These are phyloP conservation scores for Lithophane leautieri DNA, from an alignment of 2,888 invertebrate genomes.

Conservation along the genomic window DNA sequence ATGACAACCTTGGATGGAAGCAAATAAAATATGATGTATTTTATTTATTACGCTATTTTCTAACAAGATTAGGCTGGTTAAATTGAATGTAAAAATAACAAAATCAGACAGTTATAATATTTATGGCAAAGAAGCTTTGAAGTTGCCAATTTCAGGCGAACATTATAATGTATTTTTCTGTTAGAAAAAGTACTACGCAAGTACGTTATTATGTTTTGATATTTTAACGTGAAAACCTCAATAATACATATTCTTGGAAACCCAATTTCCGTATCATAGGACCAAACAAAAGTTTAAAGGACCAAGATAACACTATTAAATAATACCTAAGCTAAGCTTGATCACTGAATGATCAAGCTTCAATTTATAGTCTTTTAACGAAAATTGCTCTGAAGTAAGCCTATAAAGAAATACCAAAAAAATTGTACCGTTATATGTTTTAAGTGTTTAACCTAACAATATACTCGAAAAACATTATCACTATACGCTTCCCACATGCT, in stretches of 20 bases:
- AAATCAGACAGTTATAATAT: slow-evolving; percentile 1
- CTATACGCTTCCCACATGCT: slow-evolving; percentile 74
- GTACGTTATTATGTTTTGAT: not conserved
- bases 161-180: too few species aligned
- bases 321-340: not conserved
- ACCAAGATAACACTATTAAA: not conserved
- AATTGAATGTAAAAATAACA: slow-evolving; percentile 8
- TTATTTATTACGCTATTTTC: not conserved
- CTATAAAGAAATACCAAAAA: slow-evolving; percentile 32
- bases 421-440: slow-evolving; percentile 28
- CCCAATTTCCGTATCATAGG: not conserved
- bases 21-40: not conserved
- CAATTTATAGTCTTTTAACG: slow-evolving; percentile 25
- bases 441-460: slow-evolving; percentile 67
- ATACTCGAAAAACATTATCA: slow-evolving; percentile 73
- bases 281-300: not conserved
- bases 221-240: not conserved
- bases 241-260: not conserved
- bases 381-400: slow-evolving; percentile 18
- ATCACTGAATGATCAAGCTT: not conserved
- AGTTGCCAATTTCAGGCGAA: not conserved
- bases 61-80: not conserved
- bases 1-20: slow-evolving; percentile 6
- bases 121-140: not conserved
- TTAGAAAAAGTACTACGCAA: too few species aligned